Evolutionary conservation across 2,113 vertebrate species (phyloP), one percentile per base, ranked within the genome.

Genomic region (Gobius niger): DNA sequence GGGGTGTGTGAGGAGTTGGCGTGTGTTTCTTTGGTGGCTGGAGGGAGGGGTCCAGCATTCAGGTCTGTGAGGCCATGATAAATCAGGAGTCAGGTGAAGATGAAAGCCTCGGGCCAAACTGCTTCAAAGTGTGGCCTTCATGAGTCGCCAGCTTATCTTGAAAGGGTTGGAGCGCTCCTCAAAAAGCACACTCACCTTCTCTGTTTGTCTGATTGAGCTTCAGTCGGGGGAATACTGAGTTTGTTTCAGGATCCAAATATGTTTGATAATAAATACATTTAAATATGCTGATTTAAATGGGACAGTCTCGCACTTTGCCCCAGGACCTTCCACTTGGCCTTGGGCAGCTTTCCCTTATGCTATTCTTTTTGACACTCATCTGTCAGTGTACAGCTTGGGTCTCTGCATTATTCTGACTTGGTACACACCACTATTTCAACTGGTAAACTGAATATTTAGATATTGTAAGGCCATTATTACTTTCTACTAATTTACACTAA

Each of bases 21-120:
- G 3, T 79, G 72, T 84, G 54, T 81, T 83, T 79, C 73, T 76
- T 72, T 73, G 67, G 68, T 78, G 74, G 70, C 83, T 79, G 68
- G 44, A 83, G 69, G 87, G 83, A 87, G 71, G 73, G 73, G 64
- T 68, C 53, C 66, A 74, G 79, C 67, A 75, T 79, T 76, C 81
- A 81, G 73, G 73, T 82, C 85, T 84, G 81, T 73, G 80, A 83
- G 79, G 78, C 75, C 66, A 80, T 81, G 85, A 89, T 87, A 87
- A 89, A 89, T 89, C 75, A 81, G 81, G 59, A 79, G 81, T 84
- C 81, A 89, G 87, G 81, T 87, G 71, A 83, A 85, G 83, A 89
- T 87, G 82, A 89, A 89, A 89, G 87, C 77, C 83, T 79, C 49
- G 75, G 83, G 83, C 77, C 78, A 84, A 82, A 82, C 69, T 77